phyloP scores from a whole-genome alignment of 2,113 vertebrate species.

The Hystrix cristata region DNA sequence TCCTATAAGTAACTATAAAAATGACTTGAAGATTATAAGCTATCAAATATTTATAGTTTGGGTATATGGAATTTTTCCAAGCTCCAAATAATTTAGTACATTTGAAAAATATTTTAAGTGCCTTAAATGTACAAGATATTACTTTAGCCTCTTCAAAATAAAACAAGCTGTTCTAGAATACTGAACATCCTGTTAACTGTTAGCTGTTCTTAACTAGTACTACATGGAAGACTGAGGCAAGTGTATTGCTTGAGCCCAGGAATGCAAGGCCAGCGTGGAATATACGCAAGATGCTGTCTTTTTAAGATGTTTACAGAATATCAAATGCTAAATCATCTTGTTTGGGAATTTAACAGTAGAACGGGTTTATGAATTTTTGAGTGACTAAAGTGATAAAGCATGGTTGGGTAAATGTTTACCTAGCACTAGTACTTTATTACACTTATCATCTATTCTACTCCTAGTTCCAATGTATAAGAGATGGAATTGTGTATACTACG shows the following conservation, averaged over 20 bases:
- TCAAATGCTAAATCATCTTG: background rate
- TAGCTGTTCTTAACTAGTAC: background rate
- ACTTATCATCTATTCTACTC: background rate
- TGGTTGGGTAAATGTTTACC: background rate
- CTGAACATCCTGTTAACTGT: background rate
- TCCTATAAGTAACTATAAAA: conserved; percentile 64
- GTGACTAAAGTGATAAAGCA: conserved; percentile 28
- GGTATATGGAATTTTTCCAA: conserved; percentile 37
- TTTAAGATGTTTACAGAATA: background rate
- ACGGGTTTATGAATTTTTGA: background rate
- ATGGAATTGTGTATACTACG: background rate
- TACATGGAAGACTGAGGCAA: background rate
- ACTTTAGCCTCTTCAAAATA: background rate
- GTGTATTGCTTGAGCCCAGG: background rate
- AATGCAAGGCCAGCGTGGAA: background rate
- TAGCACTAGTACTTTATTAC: background rate
- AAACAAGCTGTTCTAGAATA: background rate
- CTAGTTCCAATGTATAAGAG: background rate
- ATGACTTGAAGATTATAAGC: conserved; percentile 44
- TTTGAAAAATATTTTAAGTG: conserved; percentile 53
- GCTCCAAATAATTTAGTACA: conserved; percentile 5
- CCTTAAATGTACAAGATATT: background rate
- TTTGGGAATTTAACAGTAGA: background rate
- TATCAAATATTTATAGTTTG: conserved; percentile 62
- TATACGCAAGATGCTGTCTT: background rate